A percentile compares a stretch with the other conserved stretches of the same genome.
phyloP scores from a whole-genome alignment of 2,797 vertebrate species.

The Tympanoctomys barrerae region DNA sequence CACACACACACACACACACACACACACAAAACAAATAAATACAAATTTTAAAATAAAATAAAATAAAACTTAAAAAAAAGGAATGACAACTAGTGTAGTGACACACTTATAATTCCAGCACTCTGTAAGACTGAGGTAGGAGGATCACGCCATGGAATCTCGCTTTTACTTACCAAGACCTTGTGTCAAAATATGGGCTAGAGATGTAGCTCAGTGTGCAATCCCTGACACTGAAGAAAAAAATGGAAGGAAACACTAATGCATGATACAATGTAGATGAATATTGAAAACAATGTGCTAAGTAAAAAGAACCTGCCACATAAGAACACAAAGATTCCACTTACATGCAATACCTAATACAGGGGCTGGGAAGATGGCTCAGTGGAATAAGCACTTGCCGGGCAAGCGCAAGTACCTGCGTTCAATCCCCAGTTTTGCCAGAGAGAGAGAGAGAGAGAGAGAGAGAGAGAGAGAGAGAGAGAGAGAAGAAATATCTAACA shows the following conservation, averaged over 20 bases:
- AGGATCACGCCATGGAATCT: not conserved
- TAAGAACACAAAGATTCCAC: not conserved
- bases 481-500: not conserved
- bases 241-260: not conserved
- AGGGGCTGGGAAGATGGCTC: not conserved
- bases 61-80: too few relatives aligned
- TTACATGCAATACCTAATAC: not conserved
- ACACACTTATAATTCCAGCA: not conserved
- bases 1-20: too few relatives aligned
- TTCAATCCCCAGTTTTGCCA: too few relatives aligned
- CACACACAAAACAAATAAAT: too few relatives aligned
- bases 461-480: too few relatives aligned
- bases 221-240: not conserved
- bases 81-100: not conserved
- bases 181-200: not conserved
- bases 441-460: too few relatives aligned
- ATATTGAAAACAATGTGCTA: not conserved
- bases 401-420: too few relatives aligned
- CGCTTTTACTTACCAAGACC: not conserved
- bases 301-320: slow-evolving; percentile 17
- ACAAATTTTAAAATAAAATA: too few relatives aligned
- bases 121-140: not conserved
- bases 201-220: not conserved
- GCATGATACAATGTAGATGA: not conserved
- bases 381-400: too few relatives aligned